Evolutionary conservation across 2,888 invertebrate species (phyloP).

Genomic region (Imbricaverruca yamaguchii): DNA sequence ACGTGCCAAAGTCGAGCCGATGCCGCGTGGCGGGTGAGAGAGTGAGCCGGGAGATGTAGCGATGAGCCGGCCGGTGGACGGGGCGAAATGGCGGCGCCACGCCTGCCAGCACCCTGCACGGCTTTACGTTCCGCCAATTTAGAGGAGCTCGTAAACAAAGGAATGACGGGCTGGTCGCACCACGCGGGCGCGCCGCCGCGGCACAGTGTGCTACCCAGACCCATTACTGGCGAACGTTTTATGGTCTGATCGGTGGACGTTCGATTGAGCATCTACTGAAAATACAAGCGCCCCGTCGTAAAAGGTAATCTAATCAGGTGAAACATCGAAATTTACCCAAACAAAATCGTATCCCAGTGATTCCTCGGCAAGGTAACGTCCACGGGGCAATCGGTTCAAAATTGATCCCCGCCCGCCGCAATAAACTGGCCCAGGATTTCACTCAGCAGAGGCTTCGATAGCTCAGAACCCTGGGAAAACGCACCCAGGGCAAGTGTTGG

Average conservation of each 20-base stretch:
- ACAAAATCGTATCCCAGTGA: not conserved
- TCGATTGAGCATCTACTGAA: not conserved
- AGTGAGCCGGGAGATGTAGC: too few relatives aligned
- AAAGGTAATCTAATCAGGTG: constrained; percentile 10
- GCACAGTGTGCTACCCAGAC: not conserved
- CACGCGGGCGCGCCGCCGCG: not conserved
- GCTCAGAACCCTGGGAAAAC: not conserved
- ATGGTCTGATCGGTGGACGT: not conserved
- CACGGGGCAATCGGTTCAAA: not conserved
- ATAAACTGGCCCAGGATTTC: not conserved
- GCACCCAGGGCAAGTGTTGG: too few relatives aligned
- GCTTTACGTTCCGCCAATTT: not conserved
- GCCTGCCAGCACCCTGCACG: not conserved
- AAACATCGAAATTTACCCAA: not conserved
- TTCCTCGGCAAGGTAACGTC: not conserved
- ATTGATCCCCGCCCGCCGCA: not conserved
- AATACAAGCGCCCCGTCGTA: not conserved
- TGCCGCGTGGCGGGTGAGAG: too few relatives aligned
- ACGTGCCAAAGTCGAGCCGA: too few relatives aligned
- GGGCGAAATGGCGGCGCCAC: not conserved
- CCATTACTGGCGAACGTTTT: not conserved
- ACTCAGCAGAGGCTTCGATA: not conserved
- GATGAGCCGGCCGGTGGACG: not conserved
- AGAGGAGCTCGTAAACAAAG: not conserved
- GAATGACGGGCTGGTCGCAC: not conserved